phyloP scores from a whole-genome alignment of 92 coral and sea anemone genomes.

The Paramuricea clavata region DNA sequence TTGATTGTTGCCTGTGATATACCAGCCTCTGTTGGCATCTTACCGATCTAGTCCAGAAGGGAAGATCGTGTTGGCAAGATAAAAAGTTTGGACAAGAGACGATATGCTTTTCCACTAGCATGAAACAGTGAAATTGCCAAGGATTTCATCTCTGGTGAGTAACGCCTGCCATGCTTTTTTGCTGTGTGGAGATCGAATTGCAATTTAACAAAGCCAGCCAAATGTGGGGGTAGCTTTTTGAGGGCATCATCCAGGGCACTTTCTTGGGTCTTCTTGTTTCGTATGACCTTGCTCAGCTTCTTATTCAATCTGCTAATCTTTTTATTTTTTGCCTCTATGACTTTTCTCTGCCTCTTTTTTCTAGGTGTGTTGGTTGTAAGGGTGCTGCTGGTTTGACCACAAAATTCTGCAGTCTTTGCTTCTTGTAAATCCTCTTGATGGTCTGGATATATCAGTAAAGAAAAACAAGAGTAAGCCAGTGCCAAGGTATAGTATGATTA shows the following conservation, averaged over 20 bases:
- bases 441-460: too few relatives aligned
- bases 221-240: background rate
- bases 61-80: conserved; percentile 19
- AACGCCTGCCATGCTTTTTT: conserved; percentile 27
- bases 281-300: background rate
- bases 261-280: background rate
- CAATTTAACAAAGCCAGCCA: too few relatives aligned
- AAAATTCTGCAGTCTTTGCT: too few relatives aligned
- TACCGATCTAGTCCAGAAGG: background rate
- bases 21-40: conserved; percentile 16
- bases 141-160: conserved; percentile 18
- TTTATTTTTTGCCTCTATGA: too few relatives aligned
- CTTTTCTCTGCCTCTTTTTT: too few relatives aligned
- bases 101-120: conserved; percentile 40
- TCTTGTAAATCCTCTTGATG: too few relatives aligned
- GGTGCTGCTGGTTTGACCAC: too few relatives aligned
- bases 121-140: conserved; percentile 28
- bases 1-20: background rate
- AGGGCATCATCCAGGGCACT: background rate
- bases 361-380: too few relatives aligned
- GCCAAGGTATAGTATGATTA: too few relatives aligned
- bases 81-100: conserved; percentile 17
- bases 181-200: background rate
- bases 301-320: too few relatives aligned
- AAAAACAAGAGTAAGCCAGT: too few relatives aligned